Percentiles rank a stretch among this genome's conserved stretches.
These are phyloP conservation scores for Myotis lucifugus DNA, from an alignment of 2,113 vertebrate genomes.

Conservation along the genomic window DNA sequence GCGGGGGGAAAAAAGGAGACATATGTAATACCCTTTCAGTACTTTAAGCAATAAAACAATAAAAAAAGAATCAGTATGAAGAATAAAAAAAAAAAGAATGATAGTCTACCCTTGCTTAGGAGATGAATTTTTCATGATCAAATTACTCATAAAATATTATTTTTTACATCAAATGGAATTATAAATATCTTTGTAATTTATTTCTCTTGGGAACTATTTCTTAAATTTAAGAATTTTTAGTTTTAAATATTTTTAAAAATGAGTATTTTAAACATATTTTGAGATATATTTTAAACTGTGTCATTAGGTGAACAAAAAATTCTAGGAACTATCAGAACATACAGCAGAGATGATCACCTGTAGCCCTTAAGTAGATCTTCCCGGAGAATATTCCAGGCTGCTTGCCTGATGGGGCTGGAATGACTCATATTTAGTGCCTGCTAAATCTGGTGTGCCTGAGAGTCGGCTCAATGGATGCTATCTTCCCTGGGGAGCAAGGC, in stretches of 20 bases:
- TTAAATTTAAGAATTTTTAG: slow-evolving; percentile 29
- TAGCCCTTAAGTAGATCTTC: not conserved
- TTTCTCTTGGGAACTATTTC: not conserved
- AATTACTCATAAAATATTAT: slow-evolving; percentile 42
- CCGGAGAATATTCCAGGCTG: not conserved
- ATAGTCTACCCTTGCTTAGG: slow-evolving; percentile 28
- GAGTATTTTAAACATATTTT: not conserved
- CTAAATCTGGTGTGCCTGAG: slow-evolving; percentile 14
- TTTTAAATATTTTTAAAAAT: slow-evolving; percentile 7
- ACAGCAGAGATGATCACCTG: not conserved
- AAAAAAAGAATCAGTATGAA: too few relatives aligned
- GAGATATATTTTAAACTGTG: not conserved
- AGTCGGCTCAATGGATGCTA: not conserved
- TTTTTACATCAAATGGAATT: slow-evolving; percentile 26
- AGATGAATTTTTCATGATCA: slow-evolving; percentile 51
- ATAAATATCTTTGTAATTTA: slow-evolving; percentile 25
- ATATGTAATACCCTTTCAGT: too few relatives aligned
- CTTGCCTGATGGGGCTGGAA: not conserved
- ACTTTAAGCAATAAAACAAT: too few relatives aligned
- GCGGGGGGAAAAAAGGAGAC: too few relatives aligned
- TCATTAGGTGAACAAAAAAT: not conserved
- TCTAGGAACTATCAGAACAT: not conserved
- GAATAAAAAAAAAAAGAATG: not conserved
- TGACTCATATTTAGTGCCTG: not conserved
- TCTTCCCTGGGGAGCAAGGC: not conserved